These are phyloP conservation scores for Drosophila diplacantha DNA, from an alignment of 2,888 invertebrate species.

Conservation along the genomic window DNA sequence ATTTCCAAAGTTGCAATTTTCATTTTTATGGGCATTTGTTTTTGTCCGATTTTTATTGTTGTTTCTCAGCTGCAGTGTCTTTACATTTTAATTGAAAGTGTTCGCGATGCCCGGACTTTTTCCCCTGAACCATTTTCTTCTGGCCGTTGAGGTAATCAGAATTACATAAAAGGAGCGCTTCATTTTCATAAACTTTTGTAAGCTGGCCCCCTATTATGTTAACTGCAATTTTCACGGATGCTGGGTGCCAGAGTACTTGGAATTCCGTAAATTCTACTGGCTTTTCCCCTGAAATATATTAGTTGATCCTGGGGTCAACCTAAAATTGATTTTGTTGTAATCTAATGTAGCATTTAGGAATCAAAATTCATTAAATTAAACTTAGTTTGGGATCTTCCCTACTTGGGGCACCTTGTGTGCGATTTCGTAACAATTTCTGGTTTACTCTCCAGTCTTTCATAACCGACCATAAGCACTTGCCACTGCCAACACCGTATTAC, in stretches of 20 bases:
- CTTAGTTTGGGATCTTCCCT: not conserved
- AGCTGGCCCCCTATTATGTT: slow-evolving; percentile 14
- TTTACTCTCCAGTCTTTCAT: slow-evolving; percentile 26
- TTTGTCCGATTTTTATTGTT: slow-evolving; percentile 3
- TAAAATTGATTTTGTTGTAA: not conserved
- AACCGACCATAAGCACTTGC: slow-evolving; percentile 33
- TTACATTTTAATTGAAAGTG: slow-evolving; percentile 31
- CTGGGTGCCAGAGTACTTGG: slow-evolving; percentile 4
- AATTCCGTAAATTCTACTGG: not conserved
- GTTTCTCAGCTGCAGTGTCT: slow-evolving; percentile 3
- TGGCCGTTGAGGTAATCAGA: slow-evolving; percentile 53
- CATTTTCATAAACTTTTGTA: slow-evolving; percentile 31
- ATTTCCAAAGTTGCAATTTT: slow-evolving; percentile 69
- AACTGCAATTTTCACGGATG: slow-evolving; percentile 23
- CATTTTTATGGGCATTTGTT: slow-evolving; percentile 54
- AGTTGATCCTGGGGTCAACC: not conserved
- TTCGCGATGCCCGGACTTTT: slow-evolving; percentile 35
- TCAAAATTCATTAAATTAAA: not conserved
- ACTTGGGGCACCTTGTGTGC: slow-evolving; percentile 7
- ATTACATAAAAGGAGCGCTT: slow-evolving; percentile 40
- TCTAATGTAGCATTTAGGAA: not conserved
- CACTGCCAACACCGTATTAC: slow-evolving; percentile 11
- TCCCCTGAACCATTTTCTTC: slow-evolving; percentile 7
- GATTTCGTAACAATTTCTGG: slow-evolving; percentile 30
- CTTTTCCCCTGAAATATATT: not conserved